Evolutionary conservation across 2,888 invertebrate species (phyloP), one percentile per base, ranked within the genome.

Genomic region (Glaucopsyche alexis): DNA sequence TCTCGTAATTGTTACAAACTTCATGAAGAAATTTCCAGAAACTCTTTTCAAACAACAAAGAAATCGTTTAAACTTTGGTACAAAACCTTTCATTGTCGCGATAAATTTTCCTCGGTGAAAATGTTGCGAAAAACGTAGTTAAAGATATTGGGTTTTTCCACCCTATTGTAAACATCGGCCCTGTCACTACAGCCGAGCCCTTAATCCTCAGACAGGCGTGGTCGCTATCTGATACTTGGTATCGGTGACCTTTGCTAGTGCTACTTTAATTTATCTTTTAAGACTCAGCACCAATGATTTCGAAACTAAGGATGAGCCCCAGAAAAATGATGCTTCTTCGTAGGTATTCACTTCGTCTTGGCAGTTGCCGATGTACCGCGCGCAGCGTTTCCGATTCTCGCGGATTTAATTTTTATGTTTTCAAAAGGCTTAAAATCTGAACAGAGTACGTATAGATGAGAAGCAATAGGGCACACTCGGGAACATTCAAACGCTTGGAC

Each of bases 141-240:
- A 49, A 49, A 83, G 84, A 85, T 88, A 87, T 88, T 85, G 83
- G 81, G 79, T 83, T 87, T 71, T 86, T 80, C 81, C 83, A 86
- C 79, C 81, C 81, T 81, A 81, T 81, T 80, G 80, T 77, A 78
- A 76, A 76, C 73, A 75, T 38, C 73, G 73, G 73, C 60, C 29
- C 60, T 60, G 73, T 52, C 72, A 71, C 75, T 79, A 71, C 73
- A 77, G 74, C 75, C 73, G 74, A 75, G 75, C 78, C 80, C 77
- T 81, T 84, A 86, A 84, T 86, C 83, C 79, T 79, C 65, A 82
- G 79, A 74, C 74, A 72, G 76, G 77, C 76, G 78, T 74, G 76
- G 75, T 72, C 72, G 76, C 65, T 71, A 77, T 76, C 74, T 76
- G 76, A 78, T 81, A 80, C 77, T 78, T 79, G 83, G 80, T 82